Evolutionary conservation across 2,113 vertebrate genomes (phyloP).

Genomic region (Vidua macroura): DNA sequence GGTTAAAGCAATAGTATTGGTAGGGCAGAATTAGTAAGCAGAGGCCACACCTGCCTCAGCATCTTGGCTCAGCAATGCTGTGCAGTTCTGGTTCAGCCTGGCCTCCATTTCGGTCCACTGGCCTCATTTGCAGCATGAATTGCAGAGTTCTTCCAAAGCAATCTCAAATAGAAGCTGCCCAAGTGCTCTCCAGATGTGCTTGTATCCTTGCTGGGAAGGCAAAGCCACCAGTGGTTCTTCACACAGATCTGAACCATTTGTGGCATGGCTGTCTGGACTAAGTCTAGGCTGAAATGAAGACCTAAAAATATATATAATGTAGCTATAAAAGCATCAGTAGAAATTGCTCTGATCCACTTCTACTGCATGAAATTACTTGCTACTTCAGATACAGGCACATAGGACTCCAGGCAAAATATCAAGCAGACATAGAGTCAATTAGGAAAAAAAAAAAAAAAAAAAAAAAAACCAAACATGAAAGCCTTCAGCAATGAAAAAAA

Average conservation of each 20-base stretch:
- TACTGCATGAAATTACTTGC: neutral
- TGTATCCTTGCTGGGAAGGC: accelerated
- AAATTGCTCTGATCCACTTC: neutral
- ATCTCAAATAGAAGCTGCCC: neutral
- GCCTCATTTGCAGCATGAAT: neutral
- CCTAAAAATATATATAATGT: neutral
- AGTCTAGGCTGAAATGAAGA: neutral
- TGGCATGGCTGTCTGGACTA: neutral
- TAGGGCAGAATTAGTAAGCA: neutral
- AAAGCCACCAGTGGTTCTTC: neutral
- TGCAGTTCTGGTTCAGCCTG: neutral
- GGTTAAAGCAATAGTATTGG: neutral
- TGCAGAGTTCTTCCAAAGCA: neutral
- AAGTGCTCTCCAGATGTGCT: neutral
- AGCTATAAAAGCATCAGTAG: neutral
- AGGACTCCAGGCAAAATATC: neutral
- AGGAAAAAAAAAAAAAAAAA: too few species aligned
- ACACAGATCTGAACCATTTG: neutral
- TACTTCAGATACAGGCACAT: neutral
- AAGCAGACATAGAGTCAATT: neutral
- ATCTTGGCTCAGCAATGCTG: neutral
- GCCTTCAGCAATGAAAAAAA: neutral
- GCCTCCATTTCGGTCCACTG: neutral
- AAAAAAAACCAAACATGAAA: neutral
- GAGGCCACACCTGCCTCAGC: neutral